Conservation (phyloP, 2,797 vertebrate genomes). For the Limosa lapponica region DNA sequence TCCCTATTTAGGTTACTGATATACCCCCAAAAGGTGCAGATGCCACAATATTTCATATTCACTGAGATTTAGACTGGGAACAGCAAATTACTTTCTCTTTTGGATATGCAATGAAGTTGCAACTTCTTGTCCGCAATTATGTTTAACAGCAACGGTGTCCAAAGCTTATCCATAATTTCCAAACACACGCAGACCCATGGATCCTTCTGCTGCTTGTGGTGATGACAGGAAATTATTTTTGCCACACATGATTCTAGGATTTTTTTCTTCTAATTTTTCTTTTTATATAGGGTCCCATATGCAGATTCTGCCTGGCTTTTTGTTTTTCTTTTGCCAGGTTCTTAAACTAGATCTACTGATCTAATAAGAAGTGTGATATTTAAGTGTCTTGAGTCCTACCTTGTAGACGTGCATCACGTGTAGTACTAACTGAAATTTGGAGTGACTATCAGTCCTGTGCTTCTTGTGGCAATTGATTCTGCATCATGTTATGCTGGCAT, state of each 20-base stretch:
- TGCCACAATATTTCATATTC: neutral
- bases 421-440: neutral
- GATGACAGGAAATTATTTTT: neutral
- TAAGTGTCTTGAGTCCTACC: neutral
- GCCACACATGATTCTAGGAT: rapidly evolving
- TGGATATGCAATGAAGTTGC: neutral
- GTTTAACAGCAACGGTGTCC: neutral
- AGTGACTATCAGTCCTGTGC: neutral
- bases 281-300: neutral
- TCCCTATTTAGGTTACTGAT: neutral
- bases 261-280: neutral
- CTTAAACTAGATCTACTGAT: neutral
- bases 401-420: rapidly evolving
- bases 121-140: neutral
- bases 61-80: neutral
- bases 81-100: neutral
- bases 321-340: neutral
- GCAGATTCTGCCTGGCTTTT: neutral
- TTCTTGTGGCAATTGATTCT: neutral
- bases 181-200: rapidly evolving
- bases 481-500: neutral
- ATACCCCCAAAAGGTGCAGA: neutral
- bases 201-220: neutral
- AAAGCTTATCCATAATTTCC: neutral
- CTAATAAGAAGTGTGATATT: neutral